Percentiles rank a stretch among this genome's conserved stretches.
phyloP scores from a whole-genome alignment of 2,113 vertebrate genomes.

The Oryzias woworae region DNA sequence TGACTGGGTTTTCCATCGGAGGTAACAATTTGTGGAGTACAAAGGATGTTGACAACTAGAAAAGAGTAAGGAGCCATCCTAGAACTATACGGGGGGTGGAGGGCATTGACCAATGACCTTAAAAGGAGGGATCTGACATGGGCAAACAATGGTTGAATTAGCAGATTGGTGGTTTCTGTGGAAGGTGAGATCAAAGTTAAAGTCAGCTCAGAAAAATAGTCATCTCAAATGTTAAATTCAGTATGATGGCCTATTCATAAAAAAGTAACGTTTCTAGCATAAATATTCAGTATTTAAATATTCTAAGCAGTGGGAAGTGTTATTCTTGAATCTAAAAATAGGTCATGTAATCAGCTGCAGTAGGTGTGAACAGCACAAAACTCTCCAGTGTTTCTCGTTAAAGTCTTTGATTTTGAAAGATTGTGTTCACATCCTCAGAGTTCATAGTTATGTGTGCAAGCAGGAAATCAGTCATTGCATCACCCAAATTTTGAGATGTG shows the following conservation, averaged over 20 bases:
- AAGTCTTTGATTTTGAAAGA: neutral
- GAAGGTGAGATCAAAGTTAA: neutral
- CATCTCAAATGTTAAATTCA: neutral
- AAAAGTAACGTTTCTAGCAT: no score
- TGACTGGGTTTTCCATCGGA: no score
- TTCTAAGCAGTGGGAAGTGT: no score
- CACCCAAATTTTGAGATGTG: conserved; percentile 1
- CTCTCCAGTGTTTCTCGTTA: neutral
- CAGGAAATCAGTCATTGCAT: neutral
- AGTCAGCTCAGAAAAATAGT: neutral
- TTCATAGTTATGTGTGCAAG: neutral
- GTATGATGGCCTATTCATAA: neutral
- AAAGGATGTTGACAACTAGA: no score
- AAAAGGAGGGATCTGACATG: no score
- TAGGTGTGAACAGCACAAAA: neutral
- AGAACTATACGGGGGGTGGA: no score
- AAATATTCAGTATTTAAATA: no score
- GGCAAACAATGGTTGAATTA: no score
- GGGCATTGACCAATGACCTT: no score
- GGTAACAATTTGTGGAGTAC: no score
- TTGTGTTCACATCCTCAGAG: neutral
- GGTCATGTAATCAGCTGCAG: neutral
- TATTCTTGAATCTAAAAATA: neutral
- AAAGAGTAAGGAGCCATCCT: no score
- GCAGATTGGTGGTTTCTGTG: no score